Percentiles rank a stretch among this genome's conserved stretches.
phyloP scores from a whole-genome alignment of 2,888 invertebrate genomes.

The Vandiemenella viatica region DNA sequence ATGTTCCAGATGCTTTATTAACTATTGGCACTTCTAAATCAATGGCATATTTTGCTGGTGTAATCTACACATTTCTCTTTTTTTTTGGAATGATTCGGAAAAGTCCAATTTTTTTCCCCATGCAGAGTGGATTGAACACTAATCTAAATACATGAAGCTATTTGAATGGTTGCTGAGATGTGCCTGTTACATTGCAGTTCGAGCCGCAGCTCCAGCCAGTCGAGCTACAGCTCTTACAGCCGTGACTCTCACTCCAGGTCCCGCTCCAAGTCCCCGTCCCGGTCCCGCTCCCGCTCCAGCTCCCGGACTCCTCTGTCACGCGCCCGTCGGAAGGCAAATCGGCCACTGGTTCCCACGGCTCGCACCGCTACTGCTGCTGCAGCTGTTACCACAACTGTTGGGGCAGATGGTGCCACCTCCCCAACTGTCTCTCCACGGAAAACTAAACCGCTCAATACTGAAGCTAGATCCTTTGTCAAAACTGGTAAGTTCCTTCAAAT shows the following conservation, averaged over 20 bases:
- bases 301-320: conserved; percentile 10
- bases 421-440: conserved; percentile 4
- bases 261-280: conserved; percentile 25
- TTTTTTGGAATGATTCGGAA: no score
- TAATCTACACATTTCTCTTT: no score
- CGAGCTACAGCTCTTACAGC: conserved; percentile 34
- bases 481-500: background rate
- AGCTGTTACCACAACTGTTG: conserved; percentile 7
- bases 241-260: conserved; percentile 32
- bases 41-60: no score
- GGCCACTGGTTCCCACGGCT: conserved; percentile 8
- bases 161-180: no score
- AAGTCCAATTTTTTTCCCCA: no score
- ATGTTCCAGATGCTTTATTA: no score
- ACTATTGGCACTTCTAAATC: no score
- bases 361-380: background rate
- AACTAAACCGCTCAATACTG: background rate
- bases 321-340: conserved; percentile 9
- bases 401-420: conserved; percentile 1
- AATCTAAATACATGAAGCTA: no score
- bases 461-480: conserved; percentile 5
- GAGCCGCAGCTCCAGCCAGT: conserved; percentile 33
- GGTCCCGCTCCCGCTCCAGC: conserved; percentile 20
- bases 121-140: no score
- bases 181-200: no score